Evolutionary conservation across 2,113 vertebrate species (phyloP).

Genomic region (Pycnonotus jocosus): DNA sequence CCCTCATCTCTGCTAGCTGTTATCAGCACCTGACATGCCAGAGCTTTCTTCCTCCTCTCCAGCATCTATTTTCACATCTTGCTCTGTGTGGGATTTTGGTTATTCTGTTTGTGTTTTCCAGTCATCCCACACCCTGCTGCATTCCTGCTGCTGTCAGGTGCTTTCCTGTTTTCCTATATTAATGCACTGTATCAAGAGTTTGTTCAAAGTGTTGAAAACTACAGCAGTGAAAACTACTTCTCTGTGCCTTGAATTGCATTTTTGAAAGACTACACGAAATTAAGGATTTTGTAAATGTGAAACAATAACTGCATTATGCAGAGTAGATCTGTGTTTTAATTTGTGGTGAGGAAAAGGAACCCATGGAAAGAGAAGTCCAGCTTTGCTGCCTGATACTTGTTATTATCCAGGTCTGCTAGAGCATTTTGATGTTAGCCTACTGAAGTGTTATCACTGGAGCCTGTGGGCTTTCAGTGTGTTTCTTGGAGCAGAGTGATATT

Average conservation of each 20-base stretch:
- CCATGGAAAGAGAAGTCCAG: not conserved
- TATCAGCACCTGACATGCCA: not conserved
- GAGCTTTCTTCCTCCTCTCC: not conserved
- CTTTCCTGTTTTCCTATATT: not conserved
- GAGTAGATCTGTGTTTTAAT: not conserved
- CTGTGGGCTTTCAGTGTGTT: not conserved
- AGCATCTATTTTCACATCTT: not conserved
- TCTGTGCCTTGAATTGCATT: not conserved
- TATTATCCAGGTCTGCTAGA: not conserved
- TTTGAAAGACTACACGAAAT: not conserved
- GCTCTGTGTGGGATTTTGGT: not conserved
- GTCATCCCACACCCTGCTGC: not conserved
- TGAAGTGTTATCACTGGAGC: not conserved
- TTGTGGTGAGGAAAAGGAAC: not conserved
- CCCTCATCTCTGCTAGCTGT: not conserved
- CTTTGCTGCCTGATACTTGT: not conserved
- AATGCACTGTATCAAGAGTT: not conserved
- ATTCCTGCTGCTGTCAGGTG: not conserved
- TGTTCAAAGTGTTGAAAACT: not conserved
- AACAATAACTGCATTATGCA: not conserved
- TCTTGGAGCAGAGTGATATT: constrained; percentile 14
- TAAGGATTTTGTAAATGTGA: not conserved
- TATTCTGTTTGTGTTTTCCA: not conserved
- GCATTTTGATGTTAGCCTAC: not conserved
- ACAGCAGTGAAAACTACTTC: not conserved